A percentile compares a stretch with the other conserved stretches of the same genome.
phyloP scores from a whole-genome alignment of 1,140 invertebrate species.

The Trachelipus rathkii region DNA sequence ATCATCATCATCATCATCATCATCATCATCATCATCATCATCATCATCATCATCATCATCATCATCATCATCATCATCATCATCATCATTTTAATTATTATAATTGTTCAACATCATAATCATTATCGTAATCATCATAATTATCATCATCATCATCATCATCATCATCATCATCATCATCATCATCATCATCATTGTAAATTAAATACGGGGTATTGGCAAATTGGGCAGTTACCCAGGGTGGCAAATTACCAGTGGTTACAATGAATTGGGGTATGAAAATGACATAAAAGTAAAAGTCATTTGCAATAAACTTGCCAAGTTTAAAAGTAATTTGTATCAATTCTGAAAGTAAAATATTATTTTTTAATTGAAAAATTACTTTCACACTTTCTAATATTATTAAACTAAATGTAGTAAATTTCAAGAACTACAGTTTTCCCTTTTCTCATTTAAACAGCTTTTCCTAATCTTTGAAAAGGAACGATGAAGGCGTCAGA shows the following conservation, averaged over 20 bases:
- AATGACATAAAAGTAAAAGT: too few species aligned
- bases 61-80: slow-evolving; percentile 10
- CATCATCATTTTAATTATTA: slow-evolving; percentile 2
- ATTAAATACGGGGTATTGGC: not conserved
- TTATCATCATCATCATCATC: slow-evolving; percentile 1
- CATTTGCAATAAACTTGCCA: too few species aligned
- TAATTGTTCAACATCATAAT: slow-evolving; percentile 1
- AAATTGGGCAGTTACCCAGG: not conserved
- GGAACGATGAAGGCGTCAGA: too few species aligned
- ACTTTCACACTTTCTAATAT: too few species aligned
- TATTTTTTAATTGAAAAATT: not conserved
- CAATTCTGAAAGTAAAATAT: not conserved
- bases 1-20: slow-evolving; percentile 10
- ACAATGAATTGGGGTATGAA: not conserved
- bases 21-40: slow-evolving; percentile 9
- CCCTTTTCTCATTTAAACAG: too few species aligned
- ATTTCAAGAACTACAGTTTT: too few species aligned
- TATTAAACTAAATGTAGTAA: too few species aligned
- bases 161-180: slow-evolving; percentile 10
- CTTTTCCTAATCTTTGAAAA: too few species aligned
- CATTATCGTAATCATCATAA: too few species aligned
- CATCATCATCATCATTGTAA: not conserved
- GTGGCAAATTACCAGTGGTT: not conserved
- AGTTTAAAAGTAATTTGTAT: too few species aligned
- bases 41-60: slow-evolving; percentile 10